Percentiles rank a stretch among this genome's conserved stretches.
Evolutionary conservation across 2,888 invertebrate species (phyloP).

Genomic region (Pantelozetes paolii): DNA sequence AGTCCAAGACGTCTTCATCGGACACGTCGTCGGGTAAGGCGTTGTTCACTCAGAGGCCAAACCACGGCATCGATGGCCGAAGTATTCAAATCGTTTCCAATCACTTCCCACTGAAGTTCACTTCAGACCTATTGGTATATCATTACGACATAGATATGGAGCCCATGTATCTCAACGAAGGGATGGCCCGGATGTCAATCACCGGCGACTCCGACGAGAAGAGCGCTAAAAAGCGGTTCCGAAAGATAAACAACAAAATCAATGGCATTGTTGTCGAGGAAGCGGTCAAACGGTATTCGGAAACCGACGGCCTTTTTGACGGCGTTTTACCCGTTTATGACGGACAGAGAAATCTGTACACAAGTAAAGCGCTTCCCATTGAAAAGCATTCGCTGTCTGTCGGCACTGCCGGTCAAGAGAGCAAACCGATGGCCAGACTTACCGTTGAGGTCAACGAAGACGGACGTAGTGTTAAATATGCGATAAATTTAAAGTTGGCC

Average conservation of each 20-base stretch:
- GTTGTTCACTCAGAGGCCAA: conserved; percentile 36
- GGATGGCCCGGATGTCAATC: not conserved
- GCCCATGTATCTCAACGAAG: conserved; percentile 9
- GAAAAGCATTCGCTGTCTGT: not conserved
- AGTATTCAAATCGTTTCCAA: conserved; percentile 27
- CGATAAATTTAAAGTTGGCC: conserved; percentile 34
- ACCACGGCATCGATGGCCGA: not conserved
- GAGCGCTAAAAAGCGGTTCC: conserved; percentile 10
- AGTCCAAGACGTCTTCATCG: not conserved
- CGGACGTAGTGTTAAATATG: not conserved
- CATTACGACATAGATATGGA: conserved; percentile 37
- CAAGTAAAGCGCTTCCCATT: conserved; percentile 1
- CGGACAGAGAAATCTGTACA: conserved; percentile 37
- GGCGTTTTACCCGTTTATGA: conserved; percentile 35
- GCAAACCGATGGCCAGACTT: not conserved
- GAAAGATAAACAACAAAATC: conserved; percentile 13
- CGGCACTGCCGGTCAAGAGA: not conserved
- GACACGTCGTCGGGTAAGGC: not conserved
- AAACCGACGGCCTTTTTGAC: not conserved
- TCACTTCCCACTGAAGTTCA: conserved; percentile 31
- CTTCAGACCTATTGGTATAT: not conserved
- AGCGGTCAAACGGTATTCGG: conserved; percentile 1
- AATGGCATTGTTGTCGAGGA: conserved; percentile 29
- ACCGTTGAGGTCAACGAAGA: conserved; percentile 7
- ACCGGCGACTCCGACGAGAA: not conserved